Conservation (phyloP, 1,140 invertebrate species). For the Bombus confusus region DNA sequence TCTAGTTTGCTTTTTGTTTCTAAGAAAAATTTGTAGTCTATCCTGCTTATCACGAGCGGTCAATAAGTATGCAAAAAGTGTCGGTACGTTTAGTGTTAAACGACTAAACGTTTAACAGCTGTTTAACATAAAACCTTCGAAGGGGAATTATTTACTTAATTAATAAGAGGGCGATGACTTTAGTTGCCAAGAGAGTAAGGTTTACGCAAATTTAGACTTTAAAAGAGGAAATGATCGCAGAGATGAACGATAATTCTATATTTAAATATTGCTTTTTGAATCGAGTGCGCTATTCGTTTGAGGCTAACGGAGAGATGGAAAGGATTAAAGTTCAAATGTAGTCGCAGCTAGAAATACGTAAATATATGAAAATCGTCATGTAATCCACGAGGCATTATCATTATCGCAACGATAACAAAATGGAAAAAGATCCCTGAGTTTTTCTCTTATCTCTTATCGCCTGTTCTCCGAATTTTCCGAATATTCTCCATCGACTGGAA, state of each 20-base stretch:
- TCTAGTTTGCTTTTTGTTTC: no score
- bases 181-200: rapidly evolving
- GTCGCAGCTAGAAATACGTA: neutral
- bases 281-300: neutral
- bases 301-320: neutral
- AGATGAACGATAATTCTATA: neutral
- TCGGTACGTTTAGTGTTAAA: no score
- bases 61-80: no score
- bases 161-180: neutral
- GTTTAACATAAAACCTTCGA: neutral
- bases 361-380: neutral
- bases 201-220: neutral
- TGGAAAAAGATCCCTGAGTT: neutral
- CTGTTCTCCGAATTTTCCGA: neutral
- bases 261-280: neutral
- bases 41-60: no score
- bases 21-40: no score
- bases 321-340: neutral
- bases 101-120: neutral
- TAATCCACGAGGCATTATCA: neutral
- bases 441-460: neutral
- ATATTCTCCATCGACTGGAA: neutral
- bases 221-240: neutral
- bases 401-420: neutral
- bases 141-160: neutral